Base-by-base conservation (phyloP, 1,140 invertebrate genomes). In the Epicauta chinensis region DNA sequence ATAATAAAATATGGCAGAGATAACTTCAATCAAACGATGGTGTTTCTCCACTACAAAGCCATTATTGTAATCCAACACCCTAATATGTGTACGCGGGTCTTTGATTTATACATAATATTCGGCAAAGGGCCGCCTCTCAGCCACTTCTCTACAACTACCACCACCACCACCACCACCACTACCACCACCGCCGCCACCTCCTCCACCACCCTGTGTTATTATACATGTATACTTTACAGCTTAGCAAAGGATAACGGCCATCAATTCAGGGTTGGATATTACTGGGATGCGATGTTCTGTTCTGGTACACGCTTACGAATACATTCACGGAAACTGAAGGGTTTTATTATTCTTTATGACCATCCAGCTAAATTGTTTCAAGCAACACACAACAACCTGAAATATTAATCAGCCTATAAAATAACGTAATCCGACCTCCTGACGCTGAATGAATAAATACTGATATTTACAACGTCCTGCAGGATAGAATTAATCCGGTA, bases 51-150 rank as follows among this genome's bases (percentile, higher is more conserved):
- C 52, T 55, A 51, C 52, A 51, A 52, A 55, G 56, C 56, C 52
- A 58, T 58, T 58, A 58, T 58, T 58, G 56, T 55, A 58, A 58
- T 58, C 52, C 56, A 39, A 43, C 47, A 34, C 56, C 52, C 56
- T 55, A 55, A 55, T 51, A 58, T 58, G 53, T 55, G 53, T 50
- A 54, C 53, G 32, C 34, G 48, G 32, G 35, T 52, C 53, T 58
- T 58, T 58, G 56, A 58, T 58, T 58, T 58, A 55, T 55, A 55
- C 41, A 55, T 58, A 58, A 56, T 56, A 56, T 56, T 56, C 54
- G 49, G 54, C 53, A 40, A 51, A 55, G 53, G 45, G 41, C 53
- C 53, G 36, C 46, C 46, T 49, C 36, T 49, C 46, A 39, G 37
- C 35, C 36, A 36, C 46, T 49, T 29, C 36, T 39, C 46, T 41